phyloP scores from a whole-genome alignment of 2,888 invertebrate species.

The Cyrtodaria siliqua region DNA sequence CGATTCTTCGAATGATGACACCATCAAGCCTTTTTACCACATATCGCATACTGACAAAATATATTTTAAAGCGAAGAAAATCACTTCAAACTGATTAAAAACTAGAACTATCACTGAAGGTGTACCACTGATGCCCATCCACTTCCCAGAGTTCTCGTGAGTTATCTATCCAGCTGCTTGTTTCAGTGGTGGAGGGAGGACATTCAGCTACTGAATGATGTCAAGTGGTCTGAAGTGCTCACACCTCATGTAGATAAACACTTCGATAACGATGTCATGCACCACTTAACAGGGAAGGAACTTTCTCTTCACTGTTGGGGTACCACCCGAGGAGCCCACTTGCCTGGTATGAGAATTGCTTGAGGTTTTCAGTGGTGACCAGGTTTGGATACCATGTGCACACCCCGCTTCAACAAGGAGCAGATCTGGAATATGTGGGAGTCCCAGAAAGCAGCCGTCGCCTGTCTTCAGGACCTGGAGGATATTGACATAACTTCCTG shows the following conservation, averaged over 20 bases:
- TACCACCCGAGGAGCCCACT: conserved; percentile 56
- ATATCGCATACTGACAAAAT: too few relatives aligned
- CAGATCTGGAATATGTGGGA: conserved; percentile 33
- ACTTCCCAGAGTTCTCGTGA: too few relatives aligned
- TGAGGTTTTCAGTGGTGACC: conserved; percentile 10
- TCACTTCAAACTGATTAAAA: too few relatives aligned
- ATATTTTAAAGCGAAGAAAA: too few relatives aligned
- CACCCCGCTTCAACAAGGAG: conserved; percentile 53
- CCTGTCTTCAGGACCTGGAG: conserved; percentile 61
- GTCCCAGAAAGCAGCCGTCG: conserved; percentile 37
- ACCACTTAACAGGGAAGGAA: conserved; percentile 43
- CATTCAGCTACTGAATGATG: conserved; percentile 9
- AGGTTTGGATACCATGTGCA: conserved; percentile 43
- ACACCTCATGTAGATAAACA: too few relatives aligned
- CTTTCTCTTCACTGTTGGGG: conserved; percentile 60
- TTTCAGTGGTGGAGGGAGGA: too few relatives aligned
- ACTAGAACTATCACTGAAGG: too few relatives aligned
- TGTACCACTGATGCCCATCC: too few relatives aligned
- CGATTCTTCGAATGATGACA: too few relatives aligned
- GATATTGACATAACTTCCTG: conserved; percentile 24
- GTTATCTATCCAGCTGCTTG: too few relatives aligned
- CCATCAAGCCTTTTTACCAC: too few relatives aligned
- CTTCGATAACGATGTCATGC: conserved; percentile 28
- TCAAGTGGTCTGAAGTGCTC: conserved; percentile 51
- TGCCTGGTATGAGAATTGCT: conserved; percentile 45